phyloP scores from a whole-genome alignment of 2,888 invertebrate genomes.

The Hydropsyche betteni region DNA sequence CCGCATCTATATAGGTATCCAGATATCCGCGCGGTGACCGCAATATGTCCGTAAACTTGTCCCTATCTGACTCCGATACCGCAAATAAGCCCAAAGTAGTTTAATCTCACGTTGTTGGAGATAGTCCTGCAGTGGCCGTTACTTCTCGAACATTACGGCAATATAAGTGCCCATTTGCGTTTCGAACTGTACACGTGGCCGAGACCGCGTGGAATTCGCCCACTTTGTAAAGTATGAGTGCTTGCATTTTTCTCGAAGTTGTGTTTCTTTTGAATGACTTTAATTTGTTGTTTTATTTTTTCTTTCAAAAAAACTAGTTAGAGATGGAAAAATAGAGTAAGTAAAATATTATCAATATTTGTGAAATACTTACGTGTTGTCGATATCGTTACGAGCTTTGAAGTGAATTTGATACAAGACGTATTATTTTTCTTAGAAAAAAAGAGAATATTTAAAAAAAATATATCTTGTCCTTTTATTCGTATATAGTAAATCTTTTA shows the following conservation, averaged over 20 bases:
- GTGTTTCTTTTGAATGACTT: too few species aligned
- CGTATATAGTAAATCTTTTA: conserved; percentile 21
- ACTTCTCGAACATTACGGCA: conserved; percentile 10
- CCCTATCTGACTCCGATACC: conserved; percentile 24
- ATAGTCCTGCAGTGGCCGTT: conserved; percentile 18
- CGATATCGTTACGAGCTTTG: conserved; percentile 16
- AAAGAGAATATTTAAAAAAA: conserved; percentile 6
- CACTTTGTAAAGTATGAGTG: too few species aligned
- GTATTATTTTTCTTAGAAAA: conserved; percentile 16
- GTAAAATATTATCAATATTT: conserved; percentile 19
- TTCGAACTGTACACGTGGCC: conserved; percentile 14
- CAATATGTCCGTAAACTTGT: conserved; percentile 27
- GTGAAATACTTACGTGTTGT: conserved; percentile 8
- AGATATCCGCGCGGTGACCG: conserved; percentile 18
- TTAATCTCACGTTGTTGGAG: conserved; percentile 26
- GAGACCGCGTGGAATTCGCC: not conserved
- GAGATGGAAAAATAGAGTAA: not conserved
- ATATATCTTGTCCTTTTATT: conserved; percentile 28
- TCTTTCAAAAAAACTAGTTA: not conserved
- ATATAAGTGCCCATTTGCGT: conserved; percentile 16
- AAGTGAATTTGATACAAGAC: conserved; percentile 24
- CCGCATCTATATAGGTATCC: too few species aligned
- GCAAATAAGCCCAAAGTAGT: conserved; percentile 23
- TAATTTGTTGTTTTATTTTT: too few species aligned
- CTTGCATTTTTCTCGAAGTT: too few species aligned